A percentile compares a stretch with the other conserved stretches of the same genome.
phyloP scores from a whole-genome alignment of 2,797 vertebrate species.

The Taeniopygia guttata region DNA sequence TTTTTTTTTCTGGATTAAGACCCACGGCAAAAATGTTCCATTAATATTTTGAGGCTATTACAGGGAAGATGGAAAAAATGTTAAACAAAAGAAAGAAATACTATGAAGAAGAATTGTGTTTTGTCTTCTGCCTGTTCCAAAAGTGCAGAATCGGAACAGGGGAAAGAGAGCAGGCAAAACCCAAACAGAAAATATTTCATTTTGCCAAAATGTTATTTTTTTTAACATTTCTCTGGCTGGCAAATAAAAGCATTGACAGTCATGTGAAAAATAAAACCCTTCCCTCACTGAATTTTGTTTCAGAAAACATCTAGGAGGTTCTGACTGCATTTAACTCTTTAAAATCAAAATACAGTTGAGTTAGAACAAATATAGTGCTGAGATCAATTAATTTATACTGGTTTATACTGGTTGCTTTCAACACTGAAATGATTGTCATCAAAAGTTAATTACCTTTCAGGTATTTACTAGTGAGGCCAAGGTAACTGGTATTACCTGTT shows the following conservation, averaged over 20 bases:
- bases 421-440: not conserved
- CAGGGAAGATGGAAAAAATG: not conserved
- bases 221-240: not conserved
- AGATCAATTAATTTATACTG: not conserved
- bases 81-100: not conserved
- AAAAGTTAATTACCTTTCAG: not conserved
- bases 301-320: not conserved
- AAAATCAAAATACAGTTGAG: not conserved
- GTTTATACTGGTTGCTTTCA: not conserved
- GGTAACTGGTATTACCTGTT: not conserved
- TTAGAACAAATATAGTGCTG: not conserved
- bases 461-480: not conserved
- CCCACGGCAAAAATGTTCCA: not conserved
- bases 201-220: not conserved
- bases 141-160: not conserved
- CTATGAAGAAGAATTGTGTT: not conserved
- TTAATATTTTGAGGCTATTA: not conserved
- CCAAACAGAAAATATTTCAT: not conserved
- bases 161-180: not conserved
- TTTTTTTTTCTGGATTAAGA: not conserved
- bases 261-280: not conserved
- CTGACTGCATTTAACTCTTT: not conserved
- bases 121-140: not conserved
- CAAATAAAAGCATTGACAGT: not conserved
- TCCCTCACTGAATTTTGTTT: not conserved